Percentiles rank a stretch among this genome's conserved stretches.
These are phyloP conservation scores for Oceanites oceanicus DNA, from an alignment of 2,113 vertebrate genomes.

Conservation along the genomic window DNA sequence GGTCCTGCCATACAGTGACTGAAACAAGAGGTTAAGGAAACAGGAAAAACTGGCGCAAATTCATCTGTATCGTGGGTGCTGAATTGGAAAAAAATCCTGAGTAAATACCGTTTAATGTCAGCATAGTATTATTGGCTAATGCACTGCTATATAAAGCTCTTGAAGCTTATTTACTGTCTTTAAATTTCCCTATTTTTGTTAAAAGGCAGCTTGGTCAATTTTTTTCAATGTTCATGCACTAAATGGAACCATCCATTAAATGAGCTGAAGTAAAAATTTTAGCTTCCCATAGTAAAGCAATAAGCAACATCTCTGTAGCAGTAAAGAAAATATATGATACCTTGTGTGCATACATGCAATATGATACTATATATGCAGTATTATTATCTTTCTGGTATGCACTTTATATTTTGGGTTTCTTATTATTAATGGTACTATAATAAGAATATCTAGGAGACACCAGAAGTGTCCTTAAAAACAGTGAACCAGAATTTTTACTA, in stretches of 20 bases:
- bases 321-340: background rate
- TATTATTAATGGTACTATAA: background rate
- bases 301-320: background rate
- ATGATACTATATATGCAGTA: background rate
- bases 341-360: background rate
- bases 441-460: background rate
- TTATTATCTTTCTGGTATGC: background rate
- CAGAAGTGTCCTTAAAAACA: background rate
- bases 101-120: background rate
- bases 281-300: background rate
- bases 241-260: background rate
- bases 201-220: background rate
- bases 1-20: background rate
- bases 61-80: background rate
- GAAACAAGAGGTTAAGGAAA: background rate
- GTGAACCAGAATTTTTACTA: background rate
- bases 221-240: background rate
- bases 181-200: background rate
- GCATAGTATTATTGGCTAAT: background rate
- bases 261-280: background rate
- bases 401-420: background rate
- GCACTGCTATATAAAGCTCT: background rate
- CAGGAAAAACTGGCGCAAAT: background rate
- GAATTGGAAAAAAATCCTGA: background rate
- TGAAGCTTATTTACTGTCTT: background rate